Conservation (phyloP, 2,888 invertebrate genomes). For the Zele albiditarsus region DNA sequence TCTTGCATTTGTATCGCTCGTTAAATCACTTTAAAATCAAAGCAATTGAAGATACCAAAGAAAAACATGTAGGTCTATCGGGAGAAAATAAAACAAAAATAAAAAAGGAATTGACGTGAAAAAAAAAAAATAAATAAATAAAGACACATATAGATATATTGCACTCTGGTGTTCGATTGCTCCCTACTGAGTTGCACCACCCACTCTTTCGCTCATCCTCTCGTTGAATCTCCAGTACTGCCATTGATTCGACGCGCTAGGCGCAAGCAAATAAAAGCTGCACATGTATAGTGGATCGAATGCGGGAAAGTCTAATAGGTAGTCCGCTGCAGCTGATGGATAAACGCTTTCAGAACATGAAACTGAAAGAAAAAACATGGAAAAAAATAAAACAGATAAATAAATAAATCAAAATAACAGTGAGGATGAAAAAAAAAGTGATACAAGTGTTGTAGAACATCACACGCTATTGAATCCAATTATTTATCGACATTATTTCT, state of each 20-base stretch:
- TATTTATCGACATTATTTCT: too few species aligned
- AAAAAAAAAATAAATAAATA: constrained; percentile 3
- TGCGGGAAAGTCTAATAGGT: constrained; percentile 17
- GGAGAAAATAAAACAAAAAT: neutral
- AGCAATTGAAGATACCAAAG: neutral
- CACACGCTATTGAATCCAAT: too few species aligned
- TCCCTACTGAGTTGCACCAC: constrained; percentile 4
- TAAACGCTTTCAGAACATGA: neutral
- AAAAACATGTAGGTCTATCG: neutral
- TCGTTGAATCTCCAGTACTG: constrained; percentile 6
- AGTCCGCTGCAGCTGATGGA: constrained; percentile 14
- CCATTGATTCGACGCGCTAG: constrained; percentile 26
- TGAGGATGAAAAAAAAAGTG: neutral
- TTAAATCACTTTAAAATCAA: neutral
- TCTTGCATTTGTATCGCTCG: neutral
- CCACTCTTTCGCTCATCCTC: constrained; percentile 9
- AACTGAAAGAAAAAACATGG: neutral
- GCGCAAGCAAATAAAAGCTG: constrained; percentile 25
- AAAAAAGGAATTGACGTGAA: too few species aligned
- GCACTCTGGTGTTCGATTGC: neutral
- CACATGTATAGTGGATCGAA: neutral
- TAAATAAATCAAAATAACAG: neutral
- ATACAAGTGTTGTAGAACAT: neutral
- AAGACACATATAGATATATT: neutral
- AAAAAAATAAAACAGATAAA: neutral